Evolutionary conservation across 2,113 vertebrate genomes (phyloP).

Genomic region (Alosa alosa): DNA sequence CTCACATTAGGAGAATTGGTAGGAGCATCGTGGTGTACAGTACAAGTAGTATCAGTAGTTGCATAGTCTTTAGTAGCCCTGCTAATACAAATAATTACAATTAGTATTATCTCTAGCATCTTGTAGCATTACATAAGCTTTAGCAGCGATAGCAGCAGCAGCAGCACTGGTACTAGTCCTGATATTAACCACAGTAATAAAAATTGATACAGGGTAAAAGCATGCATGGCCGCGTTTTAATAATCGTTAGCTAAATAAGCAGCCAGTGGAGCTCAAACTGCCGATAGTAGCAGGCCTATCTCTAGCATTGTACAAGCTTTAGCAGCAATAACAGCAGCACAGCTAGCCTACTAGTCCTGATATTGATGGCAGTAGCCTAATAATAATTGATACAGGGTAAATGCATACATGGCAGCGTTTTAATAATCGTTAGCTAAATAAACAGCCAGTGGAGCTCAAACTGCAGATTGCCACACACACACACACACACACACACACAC

Average conservation of each 20-base stretch:
- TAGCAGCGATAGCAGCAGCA: too few species aligned
- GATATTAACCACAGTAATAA: neutral
- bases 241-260: conserved; percentile 2
- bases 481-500: too few species aligned
- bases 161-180: neutral
- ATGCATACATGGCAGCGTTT: neutral
- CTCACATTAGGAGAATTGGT: neutral
- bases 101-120: neutral
- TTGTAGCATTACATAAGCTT: neutral
- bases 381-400: neutral
- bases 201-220: neutral
- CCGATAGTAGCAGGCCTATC: neutral
- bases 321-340: too few species aligned
- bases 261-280: neutral
- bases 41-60: neutral
- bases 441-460: neutral
- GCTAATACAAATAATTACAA: neutral
- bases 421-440: conserved; percentile 11
- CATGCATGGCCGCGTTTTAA: neutral
- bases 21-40: neutral
- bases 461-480: neutral
- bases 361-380: too few species aligned
- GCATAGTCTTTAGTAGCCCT: neutral
- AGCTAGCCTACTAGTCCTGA: too few species aligned
- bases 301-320: too few species aligned